These are phyloP conservation scores for Acanthosepion esculentum DNA, from an alignment of 2,888 invertebrate species.

Conservation along the genomic window DNA sequence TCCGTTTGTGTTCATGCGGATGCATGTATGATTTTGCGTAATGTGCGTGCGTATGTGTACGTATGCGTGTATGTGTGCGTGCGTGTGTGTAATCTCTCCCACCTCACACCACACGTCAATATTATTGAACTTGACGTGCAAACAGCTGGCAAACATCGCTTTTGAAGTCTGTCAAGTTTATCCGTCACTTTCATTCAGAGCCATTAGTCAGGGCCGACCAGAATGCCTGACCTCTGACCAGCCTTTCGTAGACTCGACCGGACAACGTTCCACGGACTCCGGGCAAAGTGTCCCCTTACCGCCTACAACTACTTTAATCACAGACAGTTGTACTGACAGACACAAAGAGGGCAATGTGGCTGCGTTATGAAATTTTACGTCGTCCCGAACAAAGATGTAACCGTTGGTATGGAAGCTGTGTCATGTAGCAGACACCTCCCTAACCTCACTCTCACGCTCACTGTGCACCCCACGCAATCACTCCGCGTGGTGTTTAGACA, in stretches of 20 bases:
- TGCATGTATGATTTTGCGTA: not conserved
- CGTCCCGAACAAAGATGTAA: conserved; percentile 33
- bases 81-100: not conserved
- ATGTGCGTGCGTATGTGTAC: not conserved
- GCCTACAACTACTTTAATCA: not conserved
- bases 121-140: conserved; percentile 13
- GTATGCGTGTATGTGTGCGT: not conserved
- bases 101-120: not conserved
- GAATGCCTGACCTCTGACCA: not conserved
- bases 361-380: conserved; percentile 33
- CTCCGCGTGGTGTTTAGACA: not conserved
- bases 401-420: conserved; percentile 33
- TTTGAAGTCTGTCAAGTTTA: conserved; percentile 23
- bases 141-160: conserved; percentile 33
- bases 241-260: not conserved
- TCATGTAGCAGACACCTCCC: not conserved
- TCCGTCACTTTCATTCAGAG: not conserved
- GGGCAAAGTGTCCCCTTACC: not conserved
- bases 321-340: conserved; percentile 4
- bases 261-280: conserved; percentile 33
- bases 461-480: not conserved
- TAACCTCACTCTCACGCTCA: not conserved
- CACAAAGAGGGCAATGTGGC: not conserved
- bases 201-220: conserved; percentile 33
- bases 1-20: not conserved